Evolutionary conservation across 2,888 invertebrate species (phyloP).

Genomic region (Nezara viridula): DNA sequence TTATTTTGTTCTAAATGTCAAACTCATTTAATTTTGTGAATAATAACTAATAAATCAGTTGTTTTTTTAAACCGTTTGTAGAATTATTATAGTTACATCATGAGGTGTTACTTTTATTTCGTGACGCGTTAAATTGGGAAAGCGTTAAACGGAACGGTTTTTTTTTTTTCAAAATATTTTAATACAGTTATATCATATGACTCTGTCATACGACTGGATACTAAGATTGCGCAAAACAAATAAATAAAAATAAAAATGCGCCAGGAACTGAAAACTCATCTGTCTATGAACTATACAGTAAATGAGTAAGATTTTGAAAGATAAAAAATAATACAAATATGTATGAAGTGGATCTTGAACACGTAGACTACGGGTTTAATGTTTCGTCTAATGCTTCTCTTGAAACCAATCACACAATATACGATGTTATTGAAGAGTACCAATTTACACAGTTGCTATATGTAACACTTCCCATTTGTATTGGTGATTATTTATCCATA

Average conservation of each 20-base stretch:
- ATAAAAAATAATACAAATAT: not conserved
- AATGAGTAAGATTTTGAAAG: not conserved
- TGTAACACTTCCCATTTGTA: not conserved
- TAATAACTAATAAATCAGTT: no score
- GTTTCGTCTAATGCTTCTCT: not conserved
- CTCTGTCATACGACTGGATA: no score
- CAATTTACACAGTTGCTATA: not conserved
- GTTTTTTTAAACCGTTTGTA: no score
- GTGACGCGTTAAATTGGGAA: no score
- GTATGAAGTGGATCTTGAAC: not conserved
- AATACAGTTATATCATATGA: no score
- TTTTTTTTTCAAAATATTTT: no score
- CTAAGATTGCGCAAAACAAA: no score
- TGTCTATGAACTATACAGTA: not conserved
- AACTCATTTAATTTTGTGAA: no score
- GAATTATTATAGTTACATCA: no score
- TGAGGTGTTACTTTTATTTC: no score
- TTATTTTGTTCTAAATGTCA: no score
- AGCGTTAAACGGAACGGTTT: no score
- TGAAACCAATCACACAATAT: not conserved
- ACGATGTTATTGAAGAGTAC: not conserved
- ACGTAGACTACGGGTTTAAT: not conserved
- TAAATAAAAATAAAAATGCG: not conserved
- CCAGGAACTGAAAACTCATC: not conserved
- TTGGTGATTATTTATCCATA: conserved; percentile 17